Evolutionary conservation across 2,113 vertebrate genomes (phyloP).

Genomic region (Todiramphus chloris): DNA sequence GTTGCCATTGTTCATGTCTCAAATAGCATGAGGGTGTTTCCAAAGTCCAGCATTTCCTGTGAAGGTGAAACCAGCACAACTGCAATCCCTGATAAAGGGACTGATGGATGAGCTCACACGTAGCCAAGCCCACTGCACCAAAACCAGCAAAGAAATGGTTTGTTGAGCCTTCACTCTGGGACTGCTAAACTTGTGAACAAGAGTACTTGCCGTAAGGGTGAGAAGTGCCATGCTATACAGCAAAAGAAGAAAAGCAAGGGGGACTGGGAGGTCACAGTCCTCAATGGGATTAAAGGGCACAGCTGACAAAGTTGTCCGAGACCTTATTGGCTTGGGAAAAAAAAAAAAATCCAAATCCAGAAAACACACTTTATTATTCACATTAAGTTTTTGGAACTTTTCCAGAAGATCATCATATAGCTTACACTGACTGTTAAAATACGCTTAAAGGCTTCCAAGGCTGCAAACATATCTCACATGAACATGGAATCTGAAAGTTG

Average conservation of each 20-base stretch:
- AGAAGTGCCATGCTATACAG: background rate
- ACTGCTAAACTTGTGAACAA: background rate
- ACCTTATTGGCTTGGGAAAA: background rate
- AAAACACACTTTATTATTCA: background rate
- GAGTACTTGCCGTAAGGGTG: background rate
- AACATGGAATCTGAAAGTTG: background rate
- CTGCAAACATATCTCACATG: background rate
- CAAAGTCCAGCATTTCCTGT: background rate
- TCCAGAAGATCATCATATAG: background rate
- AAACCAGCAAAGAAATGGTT: background rate
- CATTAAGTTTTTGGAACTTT: background rate
- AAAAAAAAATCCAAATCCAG: background rate
- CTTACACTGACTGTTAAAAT: background rate
- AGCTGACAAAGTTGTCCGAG: background rate
- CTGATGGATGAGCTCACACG: background rate
- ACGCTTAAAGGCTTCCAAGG: background rate
- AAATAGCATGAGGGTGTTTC: background rate
- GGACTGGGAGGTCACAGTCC: background rate
- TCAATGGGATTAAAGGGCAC: background rate
- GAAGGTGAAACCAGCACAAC: background rate
- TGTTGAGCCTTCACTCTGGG: background rate
- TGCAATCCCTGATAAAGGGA: background rate
- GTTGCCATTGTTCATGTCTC: background rate
- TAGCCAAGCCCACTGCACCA: background rate
- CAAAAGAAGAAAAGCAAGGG: background rate